Conservation (phyloP, 2,888 invertebrate species). For the Drosophila macrothrix region DNA sequence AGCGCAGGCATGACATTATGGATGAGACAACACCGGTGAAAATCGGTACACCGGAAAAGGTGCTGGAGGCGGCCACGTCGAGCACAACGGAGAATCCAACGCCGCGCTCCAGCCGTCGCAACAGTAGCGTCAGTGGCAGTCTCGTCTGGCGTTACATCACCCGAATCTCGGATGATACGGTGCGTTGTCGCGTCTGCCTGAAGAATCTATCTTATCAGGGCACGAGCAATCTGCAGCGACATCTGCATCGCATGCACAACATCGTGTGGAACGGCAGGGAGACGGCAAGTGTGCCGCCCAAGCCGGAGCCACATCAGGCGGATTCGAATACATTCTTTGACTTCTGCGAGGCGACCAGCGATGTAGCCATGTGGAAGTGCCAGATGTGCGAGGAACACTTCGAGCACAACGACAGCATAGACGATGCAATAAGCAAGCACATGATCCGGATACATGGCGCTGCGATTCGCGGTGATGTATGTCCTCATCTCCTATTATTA, state of each 20-base stretch:
- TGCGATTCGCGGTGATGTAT: constrained; percentile 41
- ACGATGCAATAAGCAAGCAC: constrained; percentile 37
- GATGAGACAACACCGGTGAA: constrained; percentile 32
- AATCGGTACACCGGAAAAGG: constrained; percentile 18
- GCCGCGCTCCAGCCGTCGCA: not conserved
- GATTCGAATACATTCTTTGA: constrained; percentile 36
- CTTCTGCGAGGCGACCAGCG: constrained; percentile 42
- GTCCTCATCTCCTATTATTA: not conserved
- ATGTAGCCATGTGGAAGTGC: constrained; percentile 53
- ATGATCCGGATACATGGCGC: constrained; percentile 54
- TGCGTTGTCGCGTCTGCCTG: constrained; percentile 73
- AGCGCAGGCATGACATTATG: constrained; percentile 71
- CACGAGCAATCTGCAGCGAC: constrained; percentile 77
- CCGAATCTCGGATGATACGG: constrained; percentile 68
- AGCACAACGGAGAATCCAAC: constrained; percentile 38
- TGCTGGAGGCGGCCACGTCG: constrained; percentile 51
- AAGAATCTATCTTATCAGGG: constrained; percentile 78
- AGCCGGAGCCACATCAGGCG: constrained; percentile 15
- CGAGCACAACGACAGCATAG: constrained; percentile 51
- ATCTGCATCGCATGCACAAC: constrained; percentile 80
- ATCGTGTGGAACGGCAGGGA: constrained; percentile 51
- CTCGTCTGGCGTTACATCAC: constrained; percentile 74
- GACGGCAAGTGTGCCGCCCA: not conserved
- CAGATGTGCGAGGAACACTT: constrained; percentile 72
- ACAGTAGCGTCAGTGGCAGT: constrained; percentile 54